phyloP scores from a whole-genome alignment of 2,888 invertebrate species.

The Amphiduros pacificus region DNA sequence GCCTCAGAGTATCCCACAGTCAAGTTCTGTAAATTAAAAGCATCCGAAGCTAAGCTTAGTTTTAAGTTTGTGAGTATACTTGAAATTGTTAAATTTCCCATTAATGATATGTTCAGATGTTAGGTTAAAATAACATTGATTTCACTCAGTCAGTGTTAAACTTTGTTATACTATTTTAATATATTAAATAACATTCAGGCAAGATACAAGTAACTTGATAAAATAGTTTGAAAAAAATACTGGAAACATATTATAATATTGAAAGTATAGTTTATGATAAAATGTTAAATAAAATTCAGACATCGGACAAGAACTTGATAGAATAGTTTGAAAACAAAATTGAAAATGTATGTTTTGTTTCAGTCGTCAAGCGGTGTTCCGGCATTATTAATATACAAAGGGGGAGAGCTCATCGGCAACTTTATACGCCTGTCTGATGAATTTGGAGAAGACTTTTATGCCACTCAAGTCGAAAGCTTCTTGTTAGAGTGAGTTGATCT shows the following conservation, averaged over 20 bases:
- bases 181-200: too few relatives aligned
- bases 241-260: too few relatives aligned
- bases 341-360: constrained; percentile 9
- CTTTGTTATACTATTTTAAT: too few relatives aligned
- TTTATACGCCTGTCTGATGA: constrained; percentile 85
- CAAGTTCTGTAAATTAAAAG: constrained; percentile 86
- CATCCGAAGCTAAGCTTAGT: constrained; percentile 83
- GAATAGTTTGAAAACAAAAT: neutral
- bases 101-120: too few relatives aligned
- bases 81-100: too few relatives aligned
- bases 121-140: too few relatives aligned
- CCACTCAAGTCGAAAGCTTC: constrained; percentile 87
- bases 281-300: neutral
- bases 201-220: too few relatives aligned
- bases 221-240: too few relatives aligned
- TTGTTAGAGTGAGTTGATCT: constrained; percentile 70
- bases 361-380: constrained; percentile 72
- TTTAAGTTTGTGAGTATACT: constrained; percentile 69
- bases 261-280: too few relatives aligned
- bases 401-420: constrained; percentile 86
- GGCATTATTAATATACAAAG: constrained; percentile 87
- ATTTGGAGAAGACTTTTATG: constrained; percentile 86
- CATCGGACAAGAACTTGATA: neutral
- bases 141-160: too few relatives aligned
- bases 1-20: constrained; percentile 78